Evolutionary conservation across 1,140 invertebrate species (phyloP), one percentile per base, ranked within the genome.

Genomic region (Muscidifurax raptorellus): DNA sequence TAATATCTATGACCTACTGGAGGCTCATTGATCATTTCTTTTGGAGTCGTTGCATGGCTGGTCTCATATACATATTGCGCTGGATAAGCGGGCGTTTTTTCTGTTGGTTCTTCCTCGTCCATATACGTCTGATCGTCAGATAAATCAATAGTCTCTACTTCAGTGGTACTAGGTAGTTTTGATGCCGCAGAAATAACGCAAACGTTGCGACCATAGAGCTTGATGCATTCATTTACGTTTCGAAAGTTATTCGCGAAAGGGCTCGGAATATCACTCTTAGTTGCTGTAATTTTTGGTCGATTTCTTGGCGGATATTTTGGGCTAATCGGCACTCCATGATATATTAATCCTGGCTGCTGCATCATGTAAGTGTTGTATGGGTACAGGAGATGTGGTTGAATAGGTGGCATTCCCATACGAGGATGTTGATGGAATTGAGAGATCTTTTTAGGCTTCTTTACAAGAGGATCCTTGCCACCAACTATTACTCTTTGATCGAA

Each of bases 401-500:
- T 10, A n/a, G 64, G 27, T n/a, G 22, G 27, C 9, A 67, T 67
- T 10, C 7, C 5, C 1, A 67, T 0, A 18, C 10, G 64, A 30
- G 25, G 28, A 69, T 69, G 28, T 10, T 69, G 25, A 5, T 69
- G 30, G 3, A 28, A 12, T 30, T 3, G 10, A 18, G 4, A 9
- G 1, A 66, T 66, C 72, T 28, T 22, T 22, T 67, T 30, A 27
- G 15, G 32, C 3, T 74, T 74, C 72, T 27, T 59, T 12, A 3
- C 10, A 2, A 6, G 0, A 13, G 12, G 0, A 30, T 85, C 83
- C 64, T 83, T 85, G 0, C 82, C 44, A 0, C 83, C 52, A 75
- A 86, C 84, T 36, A 87, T 27, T 4, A 59, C 52, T 27, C 85
- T 66, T 69, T 86, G 86, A 67, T 87, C 85, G 28, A 87, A 87